Evolutionary conservation across 1,140 invertebrate species (phyloP).

Genomic region (Drosophila lacertosa): DNA sequence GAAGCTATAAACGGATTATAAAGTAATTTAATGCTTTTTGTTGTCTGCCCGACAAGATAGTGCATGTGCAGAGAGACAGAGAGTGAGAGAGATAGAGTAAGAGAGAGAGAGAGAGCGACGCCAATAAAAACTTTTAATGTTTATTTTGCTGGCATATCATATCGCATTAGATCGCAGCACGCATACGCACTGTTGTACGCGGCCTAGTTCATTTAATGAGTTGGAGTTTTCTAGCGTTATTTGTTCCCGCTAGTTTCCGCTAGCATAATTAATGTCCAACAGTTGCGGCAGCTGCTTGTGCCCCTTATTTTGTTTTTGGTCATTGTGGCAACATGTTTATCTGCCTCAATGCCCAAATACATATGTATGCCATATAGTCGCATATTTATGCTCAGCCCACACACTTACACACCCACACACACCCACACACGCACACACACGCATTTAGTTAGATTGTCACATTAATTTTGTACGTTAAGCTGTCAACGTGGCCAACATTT

Average conservation of each 20-base stretch:
- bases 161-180: conserved; percentile 56
- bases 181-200: conserved; percentile 67
- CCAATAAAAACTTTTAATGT: conserved; percentile 79
- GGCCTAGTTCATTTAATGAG: conserved; percentile 63
- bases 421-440: conserved; percentile 34
- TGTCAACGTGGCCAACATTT: conserved; percentile 76
- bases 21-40: conserved; percentile 83
- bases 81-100: neutral
- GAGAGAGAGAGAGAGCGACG: conserved; percentile 5
- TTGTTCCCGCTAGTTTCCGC: neutral
- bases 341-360: conserved; percentile 59
- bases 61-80: neutral
- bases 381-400: conserved; percentile 48
- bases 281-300: conserved; percentile 47
- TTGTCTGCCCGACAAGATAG: conserved; percentile 53
- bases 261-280: conserved; percentile 68
- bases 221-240: conserved; percentile 36
- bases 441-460: conserved; percentile 71
- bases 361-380: conserved; percentile 17
- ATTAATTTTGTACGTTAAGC: conserved; percentile 80
- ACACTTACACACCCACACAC: conserved; percentile 34
- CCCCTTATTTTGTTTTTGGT: conserved; percentile 22
- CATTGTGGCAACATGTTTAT: conserved; percentile 80
- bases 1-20: conserved; percentile 81
- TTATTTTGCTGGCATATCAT: conserved; percentile 40